phyloP scores from a whole-genome alignment of 2,113 vertebrate genomes.

The Ptychochromis oligacanthus region DNA sequence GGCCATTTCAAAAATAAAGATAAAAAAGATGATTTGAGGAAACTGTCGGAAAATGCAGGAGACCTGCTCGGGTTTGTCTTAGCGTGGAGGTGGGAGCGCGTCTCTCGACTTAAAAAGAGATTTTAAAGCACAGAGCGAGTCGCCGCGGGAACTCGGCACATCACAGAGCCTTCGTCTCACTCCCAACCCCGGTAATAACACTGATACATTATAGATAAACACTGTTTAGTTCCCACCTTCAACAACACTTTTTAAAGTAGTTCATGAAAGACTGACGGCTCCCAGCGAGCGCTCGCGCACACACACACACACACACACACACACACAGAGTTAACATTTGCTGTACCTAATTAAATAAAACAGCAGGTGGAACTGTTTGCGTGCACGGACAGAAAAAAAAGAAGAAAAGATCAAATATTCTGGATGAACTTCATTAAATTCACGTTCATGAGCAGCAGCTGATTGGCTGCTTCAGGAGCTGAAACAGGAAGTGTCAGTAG shows the following conservation, averaged over 20 bases:
- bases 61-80: conserved; percentile 66
- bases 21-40: conserved; percentile 60
- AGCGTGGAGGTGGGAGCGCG: conserved; percentile 57
- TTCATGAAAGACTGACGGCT: conserved; percentile 76
- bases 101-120: conserved; percentile 75
- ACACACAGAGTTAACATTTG: conserved; percentile 41
- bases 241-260: conserved; percentile 77
- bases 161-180: conserved; percentile 70
- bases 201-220: conserved; percentile 82
- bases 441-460: neutral
- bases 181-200: conserved; percentile 78
- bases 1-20: conserved; percentile 55
- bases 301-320: neutral
- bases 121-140: conserved; percentile 73
- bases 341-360: conserved; percentile 69
- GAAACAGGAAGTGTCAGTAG: neutral
- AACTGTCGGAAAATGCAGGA: conserved; percentile 69
- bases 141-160: conserved; percentile 75
- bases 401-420: conserved; percentile 46
- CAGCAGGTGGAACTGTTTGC: conserved; percentile 63
- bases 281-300: conserved; percentile 48
- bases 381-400: conserved; percentile 12
- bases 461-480: neutral
- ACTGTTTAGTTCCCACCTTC: conserved; percentile 82
- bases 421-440: conserved; percentile 34